Percentiles rank a stretch among this genome's conserved stretches.
phyloP scores from a whole-genome alignment of 2,113 vertebrate species.

The Brachyistius frenatus region DNA sequence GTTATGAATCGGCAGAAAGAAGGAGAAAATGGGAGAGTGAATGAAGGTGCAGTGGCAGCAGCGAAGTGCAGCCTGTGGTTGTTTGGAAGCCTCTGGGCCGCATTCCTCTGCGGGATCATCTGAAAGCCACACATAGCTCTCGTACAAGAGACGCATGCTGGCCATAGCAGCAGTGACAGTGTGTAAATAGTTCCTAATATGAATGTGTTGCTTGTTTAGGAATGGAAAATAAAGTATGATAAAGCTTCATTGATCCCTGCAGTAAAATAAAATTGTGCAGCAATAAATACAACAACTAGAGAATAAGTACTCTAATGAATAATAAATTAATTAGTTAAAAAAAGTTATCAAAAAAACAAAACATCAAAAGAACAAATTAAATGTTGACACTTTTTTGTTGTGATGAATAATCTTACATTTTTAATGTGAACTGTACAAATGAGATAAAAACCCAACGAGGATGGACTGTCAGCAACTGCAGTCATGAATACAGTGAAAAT shows the following conservation, averaged over 20 bases:
- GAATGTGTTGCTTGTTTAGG: constrained; percentile 36
- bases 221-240: background rate
- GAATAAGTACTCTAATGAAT: too few species aligned
- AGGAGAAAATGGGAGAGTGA: constrained; percentile 47
- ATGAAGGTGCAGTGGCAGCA: constrained; percentile 49
- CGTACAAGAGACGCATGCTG: constrained; percentile 49
- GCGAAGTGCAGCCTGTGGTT: constrained; percentile 55
- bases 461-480: too few species aligned
- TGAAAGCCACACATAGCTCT: constrained; percentile 62
- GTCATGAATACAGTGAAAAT: too few species aligned
- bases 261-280: background rate
- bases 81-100: constrained; percentile 51
- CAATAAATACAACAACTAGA: too few species aligned
- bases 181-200: constrained; percentile 37
- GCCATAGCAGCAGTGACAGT: constrained; percentile 44
- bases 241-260: background rate
- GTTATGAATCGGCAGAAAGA: constrained; percentile 37
- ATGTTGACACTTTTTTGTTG: too few species aligned
- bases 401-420: too few species aligned
- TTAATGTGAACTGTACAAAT: too few species aligned
- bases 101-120: constrained; percentile 69
- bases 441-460: too few species aligned
- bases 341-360: too few species aligned
- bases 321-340: too few species aligned
- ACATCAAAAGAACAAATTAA: too few species aligned